Base-by-base conservation (phyloP, 2,797 vertebrate species). In the Synanceia verrucosa region DNA sequence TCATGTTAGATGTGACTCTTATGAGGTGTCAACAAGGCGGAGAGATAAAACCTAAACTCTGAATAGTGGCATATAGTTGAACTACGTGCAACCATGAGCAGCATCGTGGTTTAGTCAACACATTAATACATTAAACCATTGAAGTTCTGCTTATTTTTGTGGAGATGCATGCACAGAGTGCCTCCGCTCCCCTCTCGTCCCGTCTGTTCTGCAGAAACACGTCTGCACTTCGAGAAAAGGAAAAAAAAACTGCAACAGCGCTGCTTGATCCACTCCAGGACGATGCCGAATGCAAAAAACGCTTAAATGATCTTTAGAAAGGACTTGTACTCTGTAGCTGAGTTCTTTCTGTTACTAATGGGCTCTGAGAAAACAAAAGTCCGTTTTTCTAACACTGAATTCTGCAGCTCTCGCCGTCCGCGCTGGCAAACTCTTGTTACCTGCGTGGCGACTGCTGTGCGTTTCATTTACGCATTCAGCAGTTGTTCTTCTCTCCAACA, bases 381-480 rank as follows among this genome's bases (percentile, higher is more conserved):
- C 31, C 11, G 14, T 5, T 0, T 6, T 4, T 10, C 8, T 56
- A 19, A n/a, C n/a, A n/a, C n/a, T n/a, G n/a, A 4, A n/a, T 43
- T 37, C 41, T 29, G 64, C 44, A 60, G 43, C 34, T 34, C 28
- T 26, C n/a, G 0, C 2, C 57, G 52, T 51, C 33, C 21, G 36
- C 3, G 36, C 61, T 37, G 4, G 18, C 34, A 11, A 59, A 39
- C 39, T 63, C 52, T 57, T 5, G 9, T 16, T 66, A 61, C 53
- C 78, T 61, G 68, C 21, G 48, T 34, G 6, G 24, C 46, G 70
- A 44, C 56, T 21, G 41, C 16, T 24, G 60, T 14, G 56, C 58
- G 55, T 46, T 76, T 36, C 39, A 58, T 76, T 73, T 78, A 60
- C 73, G 73, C 64, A 68, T 85, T 76, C 65, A 55, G 62, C 58